Evolutionary conservation across 2,113 vertebrate genomes (phyloP), one percentile per base, ranked within the genome.

Genomic region (Harpagus bidentatus): DNA sequence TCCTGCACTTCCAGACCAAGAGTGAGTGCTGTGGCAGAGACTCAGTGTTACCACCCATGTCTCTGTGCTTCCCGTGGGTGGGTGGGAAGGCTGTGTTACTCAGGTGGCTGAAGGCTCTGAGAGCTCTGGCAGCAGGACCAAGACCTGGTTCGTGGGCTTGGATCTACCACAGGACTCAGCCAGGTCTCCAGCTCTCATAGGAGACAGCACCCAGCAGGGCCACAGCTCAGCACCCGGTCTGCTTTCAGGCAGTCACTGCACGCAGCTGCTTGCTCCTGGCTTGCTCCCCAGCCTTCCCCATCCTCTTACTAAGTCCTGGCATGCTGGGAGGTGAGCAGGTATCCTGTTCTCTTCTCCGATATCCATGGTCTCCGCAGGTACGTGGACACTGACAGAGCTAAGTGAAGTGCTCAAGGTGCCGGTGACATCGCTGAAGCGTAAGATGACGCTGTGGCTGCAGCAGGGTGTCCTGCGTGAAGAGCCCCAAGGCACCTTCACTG

Each of bases 1-100:
- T 99, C 96, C 96, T 99, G 94, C 99, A 99, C 97, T 99, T 99
- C 97, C 99, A 99, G 98, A 99, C 98, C 43, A 99, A 99, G 95
- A 98, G 98, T 99, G 96, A 92, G 97, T 89, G 56, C 70, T 1
- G 9, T 3, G 74, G 7, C 61, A 21, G 61, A 15, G 31, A 18
- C 40, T 34, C 5, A 0, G 48, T 2, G 2, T 28, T 43, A 6
- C 38, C 80, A 1, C 23, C 61, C 1, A 0, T 85, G 23, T 13
- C 66, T 21, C 9, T 48, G 13, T 11, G 58, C 70, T 70, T 61
- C 81, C 38, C 13, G 0, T 6, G 42, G 65, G 3, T 52, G 72
- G 26, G 34, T 34, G 53, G 47, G n/a, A 58, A 40, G 12, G 22
- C 19, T 7, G 7, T 0, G 0, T 42, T 66, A 6, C 48, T 38